phyloP scores from a whole-genome alignment of 2,797 vertebrate genomes.

The Sebastes kiyomatsui region DNA sequence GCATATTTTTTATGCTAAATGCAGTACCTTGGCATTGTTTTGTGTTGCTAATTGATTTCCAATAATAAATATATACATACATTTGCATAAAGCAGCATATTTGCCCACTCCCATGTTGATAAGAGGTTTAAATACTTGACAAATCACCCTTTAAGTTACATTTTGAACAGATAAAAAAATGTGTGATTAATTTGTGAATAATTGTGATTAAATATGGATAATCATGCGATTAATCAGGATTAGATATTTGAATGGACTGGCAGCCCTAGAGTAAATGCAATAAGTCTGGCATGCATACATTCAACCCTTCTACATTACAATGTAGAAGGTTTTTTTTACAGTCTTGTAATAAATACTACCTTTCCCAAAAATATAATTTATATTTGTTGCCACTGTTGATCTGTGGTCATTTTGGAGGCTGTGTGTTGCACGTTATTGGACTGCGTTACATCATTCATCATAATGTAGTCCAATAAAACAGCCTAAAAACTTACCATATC shows the following conservation, averaged over 20 bases:
- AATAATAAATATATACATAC: too few species aligned
- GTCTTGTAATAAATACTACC: background rate
- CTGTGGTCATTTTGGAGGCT: background rate
- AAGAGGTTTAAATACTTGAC: too few species aligned
- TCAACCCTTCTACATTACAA: background rate
- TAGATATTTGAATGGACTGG: background rate
- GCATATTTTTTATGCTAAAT: too few species aligned
- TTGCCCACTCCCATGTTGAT: too few species aligned
- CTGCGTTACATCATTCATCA: background rate
- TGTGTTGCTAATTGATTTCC: too few species aligned
- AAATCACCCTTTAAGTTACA: background rate
- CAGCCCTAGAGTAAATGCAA: background rate
- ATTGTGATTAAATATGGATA: background rate
- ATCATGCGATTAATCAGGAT: background rate
- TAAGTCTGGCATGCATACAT: too few species aligned
- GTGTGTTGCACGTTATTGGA: background rate
- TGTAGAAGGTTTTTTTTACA: background rate
- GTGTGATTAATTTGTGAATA: background rate
- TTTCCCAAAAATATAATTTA: background rate
- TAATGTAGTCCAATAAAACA: background rate
- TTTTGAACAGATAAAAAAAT: background rate
- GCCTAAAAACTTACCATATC: background rate
- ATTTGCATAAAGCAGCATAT: too few species aligned
- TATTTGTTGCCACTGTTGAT: background rate
- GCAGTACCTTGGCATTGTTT: too few species aligned